A percentile compares a stretch with the other conserved stretches of the same genome.
phyloP scores from a whole-genome alignment of 2,888 invertebrate genomes.

The Beris chalybata region DNA sequence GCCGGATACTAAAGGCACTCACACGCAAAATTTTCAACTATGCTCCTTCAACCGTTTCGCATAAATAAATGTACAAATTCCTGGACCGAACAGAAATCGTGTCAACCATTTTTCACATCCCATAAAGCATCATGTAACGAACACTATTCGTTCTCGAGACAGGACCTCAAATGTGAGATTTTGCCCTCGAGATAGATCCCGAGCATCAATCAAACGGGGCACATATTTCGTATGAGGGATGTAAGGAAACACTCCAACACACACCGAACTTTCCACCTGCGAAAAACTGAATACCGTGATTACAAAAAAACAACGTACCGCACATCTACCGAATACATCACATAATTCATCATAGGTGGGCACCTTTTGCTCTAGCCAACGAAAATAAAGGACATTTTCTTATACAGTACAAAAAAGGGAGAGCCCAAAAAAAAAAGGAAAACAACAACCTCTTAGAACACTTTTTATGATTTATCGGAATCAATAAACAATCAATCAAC shows the following conservation, averaged over 20 bases:
- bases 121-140: slow-evolving; percentile 13
- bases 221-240: slow-evolving; percentile 2
- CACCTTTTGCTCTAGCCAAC: background rate
- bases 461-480: slow-evolving; percentile 19
- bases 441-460: slow-evolving; percentile 1
- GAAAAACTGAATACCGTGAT: slow-evolving; percentile 16
- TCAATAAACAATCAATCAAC: slow-evolving; percentile 29
- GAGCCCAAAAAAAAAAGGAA: too few species aligned
- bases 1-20: background rate
- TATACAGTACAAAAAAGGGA: too few species aligned
- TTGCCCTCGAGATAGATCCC: slow-evolving; percentile 10
- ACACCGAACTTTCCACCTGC: slow-evolving; percentile 17
- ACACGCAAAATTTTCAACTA: background rate
- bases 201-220: slow-evolving; percentile 19
- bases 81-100: slow-evolving; percentile 19
- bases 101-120: slow-evolving; percentile 16
- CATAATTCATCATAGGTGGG: slow-evolving; percentile 15
- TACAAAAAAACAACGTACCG: slow-evolving; percentile 14
- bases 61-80: slow-evolving; percentile 3
- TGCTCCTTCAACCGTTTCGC: background rate
- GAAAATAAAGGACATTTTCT: too few species aligned
- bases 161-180: slow-evolving; percentile 15
- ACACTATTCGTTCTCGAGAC: slow-evolving; percentile 12
- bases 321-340: slow-evolving; percentile 6
- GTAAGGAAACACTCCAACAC: slow-evolving; percentile 14